phyloP scores from a whole-genome alignment of 2,113 vertebrate species.

The Arizona elegans region DNA sequence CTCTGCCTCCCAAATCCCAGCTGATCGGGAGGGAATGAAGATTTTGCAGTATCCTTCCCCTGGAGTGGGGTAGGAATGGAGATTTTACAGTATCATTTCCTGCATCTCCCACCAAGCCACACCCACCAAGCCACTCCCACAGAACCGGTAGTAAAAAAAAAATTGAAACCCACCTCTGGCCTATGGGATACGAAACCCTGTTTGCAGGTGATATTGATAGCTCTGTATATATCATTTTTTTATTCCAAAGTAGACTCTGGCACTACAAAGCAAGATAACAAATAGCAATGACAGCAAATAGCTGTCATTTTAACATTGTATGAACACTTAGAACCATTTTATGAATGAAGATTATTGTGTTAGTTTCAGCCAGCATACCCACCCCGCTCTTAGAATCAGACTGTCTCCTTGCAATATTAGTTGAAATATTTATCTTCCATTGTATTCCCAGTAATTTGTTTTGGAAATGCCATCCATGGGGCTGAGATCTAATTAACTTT shows the following conservation, averaged over 20 bases:
- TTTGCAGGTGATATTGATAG: not conserved
- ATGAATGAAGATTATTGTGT: not conserved
- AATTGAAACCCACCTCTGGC: no score
- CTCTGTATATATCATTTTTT: not conserved
- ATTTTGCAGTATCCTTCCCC: no score
- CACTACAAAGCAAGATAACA: not conserved
- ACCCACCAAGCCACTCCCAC: no score
- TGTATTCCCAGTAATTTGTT: not conserved
- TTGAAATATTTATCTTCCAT: not conserved
- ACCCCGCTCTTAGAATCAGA: not conserved
- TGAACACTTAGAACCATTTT: not conserved
- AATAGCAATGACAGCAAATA: not conserved
- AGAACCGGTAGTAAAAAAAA: no score
- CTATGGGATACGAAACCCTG: not conserved
- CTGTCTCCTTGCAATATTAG: not conserved
- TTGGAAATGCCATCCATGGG: not conserved
- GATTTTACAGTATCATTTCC: no score
- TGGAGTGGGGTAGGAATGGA: no score
- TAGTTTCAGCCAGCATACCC: not conserved
- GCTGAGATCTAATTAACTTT: not conserved
- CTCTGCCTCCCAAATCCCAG: no score
- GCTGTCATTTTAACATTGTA: not conserved
- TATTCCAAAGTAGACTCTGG: not conserved
- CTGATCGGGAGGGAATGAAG: no score
- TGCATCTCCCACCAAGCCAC: no score